Evolutionary conservation across 1,140 invertebrate species (phyloP), one percentile per base, ranked within the genome.

Genomic region (Rhyzopertha dominica): DNA sequence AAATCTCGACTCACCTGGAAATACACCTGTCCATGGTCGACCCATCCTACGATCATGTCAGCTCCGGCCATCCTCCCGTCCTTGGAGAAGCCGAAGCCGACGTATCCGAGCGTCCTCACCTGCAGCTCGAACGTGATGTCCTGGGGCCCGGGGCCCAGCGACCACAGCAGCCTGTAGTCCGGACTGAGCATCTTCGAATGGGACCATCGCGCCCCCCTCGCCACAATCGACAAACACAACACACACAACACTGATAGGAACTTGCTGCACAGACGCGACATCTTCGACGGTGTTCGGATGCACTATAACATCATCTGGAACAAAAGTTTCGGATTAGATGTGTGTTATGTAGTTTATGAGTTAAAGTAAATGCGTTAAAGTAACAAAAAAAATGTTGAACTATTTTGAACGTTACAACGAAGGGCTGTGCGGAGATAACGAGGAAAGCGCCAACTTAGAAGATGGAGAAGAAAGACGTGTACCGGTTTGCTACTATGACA

Each of bases 91-190:
- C 87, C 87, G 55, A 90, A 80, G 13, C 84, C 85, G 44, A 90
- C 78, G 65, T 87, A 90, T 49, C 87, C 87, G 52, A 76, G 74
- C 29, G 85, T 87, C 67, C 75, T 79, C 54, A 85, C 85, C 71
- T 86, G 83, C 54, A 87, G 72, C 68, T 87, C 80, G 64, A 89
- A 87, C 36, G 79, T 85, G 56, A 88, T 82, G 65, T 84, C 82
- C 61, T 65, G 62, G 22, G 65, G 58, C 23, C 63, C 60, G 1
- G 65, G 65, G 13, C 65, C 65, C 13, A 67, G 46, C 3, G 65
- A 64, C 65, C 65, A 67, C 29, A 67, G 43, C 23, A 67, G 44
- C 32, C 61, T 56, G 43, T 65, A 67, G 30, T 66, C 63, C 5
- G 65, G 65, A 47, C 56, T 65, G 5, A 67, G 49, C 50, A 63